These are phyloP conservation scores for Microctenopoma stevenorrisi DNA, from an alignment of 2,797 vertebrate species.

Conservation along the genomic window DNA sequence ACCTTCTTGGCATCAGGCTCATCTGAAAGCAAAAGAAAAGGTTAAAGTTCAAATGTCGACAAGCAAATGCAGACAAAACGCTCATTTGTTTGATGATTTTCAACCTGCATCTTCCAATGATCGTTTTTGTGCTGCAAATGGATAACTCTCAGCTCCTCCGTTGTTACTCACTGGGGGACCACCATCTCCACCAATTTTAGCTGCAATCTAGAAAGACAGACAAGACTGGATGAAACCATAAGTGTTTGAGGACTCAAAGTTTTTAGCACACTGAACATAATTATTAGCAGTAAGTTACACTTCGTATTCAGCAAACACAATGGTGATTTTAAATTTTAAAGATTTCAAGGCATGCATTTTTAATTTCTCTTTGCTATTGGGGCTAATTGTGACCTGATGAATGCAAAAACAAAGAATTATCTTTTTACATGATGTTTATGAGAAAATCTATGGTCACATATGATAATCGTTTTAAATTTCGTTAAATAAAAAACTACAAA, in stretches of 20 bases:
- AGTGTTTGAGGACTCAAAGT: not conserved
- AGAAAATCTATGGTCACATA: no score
- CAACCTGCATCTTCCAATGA: constrained; percentile 85
- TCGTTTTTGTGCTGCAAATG: constrained; percentile 90
- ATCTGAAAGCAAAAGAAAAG: constrained; percentile 78
- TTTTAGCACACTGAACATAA: not conserved
- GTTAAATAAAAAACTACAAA: no score
- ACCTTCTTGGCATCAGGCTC: constrained; percentile 95
- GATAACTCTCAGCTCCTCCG: constrained; percentile 85
- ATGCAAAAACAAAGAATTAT: no score
- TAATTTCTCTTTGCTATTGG: no score
- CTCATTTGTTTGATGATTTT: not conserved
- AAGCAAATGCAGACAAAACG: constrained; percentile 10
- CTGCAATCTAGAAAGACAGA: constrained; percentile 79
- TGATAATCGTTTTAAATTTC: no score
- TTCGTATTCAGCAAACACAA: not conserved
- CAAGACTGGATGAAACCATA: constrained; percentile 4
- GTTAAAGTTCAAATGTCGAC: not conserved
- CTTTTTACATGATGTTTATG: no score
- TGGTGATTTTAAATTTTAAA: no score
- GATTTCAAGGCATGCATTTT: no score
- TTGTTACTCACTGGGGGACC: constrained; percentile 86
- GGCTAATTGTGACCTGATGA: no score
- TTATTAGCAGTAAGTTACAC: no score
- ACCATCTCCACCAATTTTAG: constrained; percentile 85